phyloP scores from a whole-genome alignment of 2,797 vertebrate genomes.

The Brachymystax lenok region DNA sequence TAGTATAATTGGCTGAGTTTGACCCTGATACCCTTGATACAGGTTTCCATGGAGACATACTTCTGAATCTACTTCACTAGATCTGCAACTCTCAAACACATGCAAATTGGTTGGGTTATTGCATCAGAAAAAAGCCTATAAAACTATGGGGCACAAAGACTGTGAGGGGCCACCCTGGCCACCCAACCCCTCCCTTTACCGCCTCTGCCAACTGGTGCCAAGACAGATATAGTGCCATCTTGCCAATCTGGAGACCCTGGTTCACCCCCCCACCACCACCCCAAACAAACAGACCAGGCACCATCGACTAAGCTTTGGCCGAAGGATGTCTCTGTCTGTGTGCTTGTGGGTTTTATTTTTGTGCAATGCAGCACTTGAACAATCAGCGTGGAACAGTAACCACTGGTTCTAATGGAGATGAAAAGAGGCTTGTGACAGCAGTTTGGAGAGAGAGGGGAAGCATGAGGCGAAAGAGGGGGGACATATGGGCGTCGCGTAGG shows the following conservation, averaged over 20 bases:
- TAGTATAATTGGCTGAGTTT: not conserved
- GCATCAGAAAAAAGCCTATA: not conserved
- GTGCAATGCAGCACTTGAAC: not conserved
- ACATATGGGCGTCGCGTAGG: conserved; percentile 16
- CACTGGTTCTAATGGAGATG: not conserved
- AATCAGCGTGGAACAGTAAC: not conserved
- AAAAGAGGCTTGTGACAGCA: not conserved
- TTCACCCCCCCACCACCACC: not conserved
- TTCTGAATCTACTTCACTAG: not conserved
- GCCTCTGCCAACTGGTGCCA: not conserved
- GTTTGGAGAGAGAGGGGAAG: not conserved
- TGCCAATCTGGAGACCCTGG: not conserved
- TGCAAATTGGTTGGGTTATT: not conserved
- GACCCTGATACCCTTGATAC: not conserved
- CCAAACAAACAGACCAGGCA: not conserved
- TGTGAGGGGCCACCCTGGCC: not conserved
- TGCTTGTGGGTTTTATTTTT: not conserved
- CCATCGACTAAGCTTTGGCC: not conserved
- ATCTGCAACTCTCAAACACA: not conserved
- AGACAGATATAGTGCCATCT: not conserved
- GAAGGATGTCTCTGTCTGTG: not conserved
- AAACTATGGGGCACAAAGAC: not conserved
- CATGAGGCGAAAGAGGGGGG: not conserved
- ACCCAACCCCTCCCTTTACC: not conserved
- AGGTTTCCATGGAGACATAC: not conserved